These are phyloP conservation scores for Cynopterus sphinx DNA, from an alignment of 2,797 vertebrate species.

Conservation along the genomic window DNA sequence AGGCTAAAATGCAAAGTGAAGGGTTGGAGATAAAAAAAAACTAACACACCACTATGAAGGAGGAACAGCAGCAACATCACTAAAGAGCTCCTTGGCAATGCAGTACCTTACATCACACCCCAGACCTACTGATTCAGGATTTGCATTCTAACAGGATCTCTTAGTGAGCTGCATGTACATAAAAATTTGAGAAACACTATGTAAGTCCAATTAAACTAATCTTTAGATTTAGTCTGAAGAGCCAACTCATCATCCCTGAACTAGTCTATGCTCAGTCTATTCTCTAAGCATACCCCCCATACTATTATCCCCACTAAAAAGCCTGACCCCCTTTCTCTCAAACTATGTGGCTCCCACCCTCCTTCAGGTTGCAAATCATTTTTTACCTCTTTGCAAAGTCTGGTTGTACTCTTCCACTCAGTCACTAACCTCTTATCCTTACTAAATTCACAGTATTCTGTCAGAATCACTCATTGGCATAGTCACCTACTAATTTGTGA, in stretches of 20 bases:
- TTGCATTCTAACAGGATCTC: not conserved
- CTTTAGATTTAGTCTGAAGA: not conserved
- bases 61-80: not conserved
- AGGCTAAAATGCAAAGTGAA: not conserved
- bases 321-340: not conserved
- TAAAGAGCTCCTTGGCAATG: not conserved
- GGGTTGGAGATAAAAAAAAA: not conserved
- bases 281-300: not conserved
- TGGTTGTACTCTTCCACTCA: not conserved
- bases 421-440: not conserved
- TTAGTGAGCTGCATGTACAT: not conserved
- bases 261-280: not conserved
- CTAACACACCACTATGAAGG: not conserved
- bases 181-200: not conserved
- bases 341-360: not conserved
- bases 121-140: not conserved
- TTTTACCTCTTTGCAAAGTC: not conserved
- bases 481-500: not conserved
- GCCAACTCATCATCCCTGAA: not conserved
- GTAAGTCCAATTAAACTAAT: not conserved
- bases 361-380: not conserved
- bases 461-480: not conserved
- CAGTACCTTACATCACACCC: no score
- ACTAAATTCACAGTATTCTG: not conserved
- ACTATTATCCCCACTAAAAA: not conserved